Conservation (phyloP, 2,113 vertebrate species). For the Oreochromis niloticus region DNA sequence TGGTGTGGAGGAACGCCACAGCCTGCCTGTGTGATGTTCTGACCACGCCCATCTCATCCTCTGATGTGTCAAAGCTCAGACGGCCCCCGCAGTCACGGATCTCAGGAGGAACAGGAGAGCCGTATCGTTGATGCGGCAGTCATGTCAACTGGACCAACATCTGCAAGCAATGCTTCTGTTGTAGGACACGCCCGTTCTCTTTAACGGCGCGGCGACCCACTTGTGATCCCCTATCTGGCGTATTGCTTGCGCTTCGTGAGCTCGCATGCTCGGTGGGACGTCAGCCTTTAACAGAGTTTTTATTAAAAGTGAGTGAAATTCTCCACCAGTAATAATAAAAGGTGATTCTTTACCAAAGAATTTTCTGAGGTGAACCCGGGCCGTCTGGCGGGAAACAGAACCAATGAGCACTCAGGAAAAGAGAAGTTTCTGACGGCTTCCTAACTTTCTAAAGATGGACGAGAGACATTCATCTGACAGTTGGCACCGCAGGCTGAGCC, state of each 20-base stretch:
- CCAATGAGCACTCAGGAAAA: background rate
- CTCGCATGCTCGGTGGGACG: background rate
- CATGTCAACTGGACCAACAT: too few species aligned
- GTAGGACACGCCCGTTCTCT: background rate
- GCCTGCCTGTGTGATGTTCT: background rate
- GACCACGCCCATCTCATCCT: background rate
- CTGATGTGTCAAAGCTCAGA: background rate
- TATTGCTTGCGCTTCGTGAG: background rate
- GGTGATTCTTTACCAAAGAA: background rate
- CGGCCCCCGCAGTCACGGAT: background rate
- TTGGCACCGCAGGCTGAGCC: background rate
- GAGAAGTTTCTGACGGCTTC: background rate
- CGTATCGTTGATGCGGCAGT: background rate
- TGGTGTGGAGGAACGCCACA: background rate
- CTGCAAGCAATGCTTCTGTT: background rate
- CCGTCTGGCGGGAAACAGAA: rapidly evolving
- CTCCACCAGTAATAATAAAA: background rate
- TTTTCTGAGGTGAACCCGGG: background rate
- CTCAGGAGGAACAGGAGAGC: background rate
- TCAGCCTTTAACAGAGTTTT: background rate
- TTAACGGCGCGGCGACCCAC: background rate
- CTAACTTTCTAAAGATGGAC: background rate
- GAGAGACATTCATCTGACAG: background rate
- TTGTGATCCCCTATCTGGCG: background rate
- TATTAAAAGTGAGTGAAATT: background rate